Base-by-base conservation (phyloP, 2,113 vertebrate genomes). In the Heterochromis multidens region DNA sequence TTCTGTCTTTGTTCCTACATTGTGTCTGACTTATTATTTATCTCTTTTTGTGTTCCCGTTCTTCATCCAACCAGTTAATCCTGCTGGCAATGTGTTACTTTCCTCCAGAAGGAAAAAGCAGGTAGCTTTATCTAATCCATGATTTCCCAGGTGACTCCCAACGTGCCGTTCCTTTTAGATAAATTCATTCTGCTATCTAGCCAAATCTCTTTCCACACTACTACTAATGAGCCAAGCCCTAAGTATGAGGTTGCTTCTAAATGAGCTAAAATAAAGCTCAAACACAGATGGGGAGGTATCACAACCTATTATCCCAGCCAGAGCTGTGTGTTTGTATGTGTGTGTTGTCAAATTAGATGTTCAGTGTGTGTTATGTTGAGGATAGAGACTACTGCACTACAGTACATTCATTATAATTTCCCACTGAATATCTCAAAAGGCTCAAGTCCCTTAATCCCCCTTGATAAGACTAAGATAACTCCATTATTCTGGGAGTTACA, bases 91-190 rank as follows among this genome's bases (percentile, higher is more conserved):
- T 80, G 57, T 57, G 37, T 56, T 83, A 62, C 62, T 43, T 81
- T 81, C 74, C 61, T 80, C 54, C 12, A 57, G 52, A 56, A 83
- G 52, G 52, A 87, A 78, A 61, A 80, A 31, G 16, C 81, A 81
- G 74, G 74, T 86, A 90, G 49, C 61, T 81, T 86, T 79, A 91
- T 91, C 72, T 83, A 87, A 85, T 88, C 74, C 49, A 14, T 85
- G 79, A 90, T 88, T 89, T 88, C 90, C 87, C 86, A 49, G 31
- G 49, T 52, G 91, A 81, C 31, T 40, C 14, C 70, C 29, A 59
- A 77, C 74, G 80, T 78, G 74, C 33, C 4, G 8, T 43, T 89
- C 49, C 19, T 85, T 87, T 79, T 79, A 76, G 92, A 87, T 80
- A 1, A 87, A 88, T 91, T 82, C 12, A 91, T 91, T 80, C 57